phyloP scores from a whole-genome alignment of 2,888 invertebrate genomes.

The Caenorhabditis wallacei region DNA sequence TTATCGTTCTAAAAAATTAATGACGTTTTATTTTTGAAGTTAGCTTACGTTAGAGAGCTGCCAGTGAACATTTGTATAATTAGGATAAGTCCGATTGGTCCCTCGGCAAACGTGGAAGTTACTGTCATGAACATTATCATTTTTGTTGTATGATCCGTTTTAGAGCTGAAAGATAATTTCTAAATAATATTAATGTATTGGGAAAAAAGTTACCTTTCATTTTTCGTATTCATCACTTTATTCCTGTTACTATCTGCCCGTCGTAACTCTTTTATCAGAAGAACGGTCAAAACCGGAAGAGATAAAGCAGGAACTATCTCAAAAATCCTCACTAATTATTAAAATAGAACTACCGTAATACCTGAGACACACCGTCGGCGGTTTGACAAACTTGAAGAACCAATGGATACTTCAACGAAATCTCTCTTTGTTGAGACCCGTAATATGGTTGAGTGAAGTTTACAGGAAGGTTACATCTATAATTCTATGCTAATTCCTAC shows the following conservation, averaged over 20 bases:
- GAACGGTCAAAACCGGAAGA: background rate
- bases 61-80: conserved; percentile 8
- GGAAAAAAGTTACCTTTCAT: no score
- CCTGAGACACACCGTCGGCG: background rate
- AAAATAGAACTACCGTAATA: background rate
- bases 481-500: background rate
- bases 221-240: background rate
- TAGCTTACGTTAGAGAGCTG: background rate
- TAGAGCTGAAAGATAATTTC: no score
- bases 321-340: background rate
- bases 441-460: background rate
- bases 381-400: background rate
- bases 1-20: background rate
- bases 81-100: background rate
- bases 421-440: background rate
- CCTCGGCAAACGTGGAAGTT: background rate
- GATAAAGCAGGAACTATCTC: background rate
- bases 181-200: no score
- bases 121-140: conserved; percentile 12
- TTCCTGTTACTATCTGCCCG: background rate
- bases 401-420: background rate
- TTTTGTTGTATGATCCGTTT: conserved; percentile 6
- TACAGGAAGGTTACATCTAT: background rate
- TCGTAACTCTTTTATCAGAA: background rate
- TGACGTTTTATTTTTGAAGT: background rate